Evolutionary conservation across 2,113 vertebrate genomes (phyloP), one percentile per base, ranked within the genome.

Genomic region (Hystrix cristata): DNA sequence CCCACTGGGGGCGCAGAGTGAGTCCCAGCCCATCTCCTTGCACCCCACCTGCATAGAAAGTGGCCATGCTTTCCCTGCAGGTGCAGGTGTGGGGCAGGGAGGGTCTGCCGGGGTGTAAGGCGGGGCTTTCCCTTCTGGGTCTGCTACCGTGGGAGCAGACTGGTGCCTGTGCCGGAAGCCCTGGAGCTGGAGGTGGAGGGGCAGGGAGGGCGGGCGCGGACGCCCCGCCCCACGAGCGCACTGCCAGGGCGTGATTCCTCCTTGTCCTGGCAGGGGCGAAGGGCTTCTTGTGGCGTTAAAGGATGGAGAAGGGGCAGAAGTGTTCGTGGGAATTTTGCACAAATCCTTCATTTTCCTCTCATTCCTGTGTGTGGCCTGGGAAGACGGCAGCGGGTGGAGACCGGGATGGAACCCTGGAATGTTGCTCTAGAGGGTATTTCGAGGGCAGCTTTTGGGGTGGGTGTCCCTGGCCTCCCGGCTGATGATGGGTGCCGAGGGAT

Each of bases 141-240:
- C 84, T 90, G 14, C 7, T 19, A 18, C 46, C 18, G 11, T 23
- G 64, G n/a, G 43, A 38, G 80, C 59, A 48, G 67, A 74, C 69
- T 72, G n/a, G 69, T 64, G 18, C 34, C 59, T 29, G 2, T 1
- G 13, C 46, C 82, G 34, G 34, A 46, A 51, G 79, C 92, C 64
- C 23, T 6, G 19, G 25, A 55, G 55, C 25, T 4, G 78, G 78
- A 60, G 38, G 71, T 25, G 59, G 84, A 69, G 15, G 64, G 74
- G 43, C 13, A 8, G 57, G 92, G 3, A 71, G 64, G 16, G 3
- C 5, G 15, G 67, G 8, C 12, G 1, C 13, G 11, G 19, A 4
- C 0, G 7, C 51, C 4, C 59, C 10, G 7, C 7, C 64, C 72
- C 18, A 6, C 5, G 2, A 43, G 3, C 5, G 0, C 48, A 12